Conservation (phyloP, 2,888 invertebrate genomes). For the Hetaerina titia region DNA sequence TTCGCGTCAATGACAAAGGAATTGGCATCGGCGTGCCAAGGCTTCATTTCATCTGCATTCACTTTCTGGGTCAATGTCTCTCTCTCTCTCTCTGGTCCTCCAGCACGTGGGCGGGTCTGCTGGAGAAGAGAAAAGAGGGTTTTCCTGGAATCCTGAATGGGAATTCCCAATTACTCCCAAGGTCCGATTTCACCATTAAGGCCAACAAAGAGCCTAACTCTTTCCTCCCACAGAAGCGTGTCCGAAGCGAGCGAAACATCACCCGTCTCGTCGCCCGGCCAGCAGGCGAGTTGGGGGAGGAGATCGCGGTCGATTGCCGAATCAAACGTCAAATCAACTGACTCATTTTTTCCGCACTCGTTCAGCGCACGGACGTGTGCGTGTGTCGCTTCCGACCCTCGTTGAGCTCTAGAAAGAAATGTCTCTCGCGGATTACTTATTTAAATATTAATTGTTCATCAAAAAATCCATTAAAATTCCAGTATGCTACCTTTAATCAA, state of each 20-base stretch:
- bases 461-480: no score
- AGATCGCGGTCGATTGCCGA: no score
- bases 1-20: background rate
- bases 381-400: no score
- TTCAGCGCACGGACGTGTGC: no score
- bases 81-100: background rate
- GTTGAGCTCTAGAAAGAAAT: background rate
- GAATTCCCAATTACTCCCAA: background rate
- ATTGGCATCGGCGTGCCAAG: background rate
- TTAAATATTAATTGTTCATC: background rate
- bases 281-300: no score
- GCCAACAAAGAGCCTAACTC: background rate
- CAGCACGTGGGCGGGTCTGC: background rate
- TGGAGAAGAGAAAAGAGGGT: background rate
- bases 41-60: background rate
- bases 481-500: no score
- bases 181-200: background rate
- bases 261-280: background rate
- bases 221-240: background rate
- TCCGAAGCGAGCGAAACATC: background rate
- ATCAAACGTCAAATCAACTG: no score
- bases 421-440: background rate
- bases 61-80: conserved; percentile 14
- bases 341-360: no score
- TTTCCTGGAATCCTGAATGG: background rate